These are phyloP conservation scores for Mus spretus DNA, from an alignment of 2,797 vertebrate genomes.

Conservation along the genomic window DNA sequence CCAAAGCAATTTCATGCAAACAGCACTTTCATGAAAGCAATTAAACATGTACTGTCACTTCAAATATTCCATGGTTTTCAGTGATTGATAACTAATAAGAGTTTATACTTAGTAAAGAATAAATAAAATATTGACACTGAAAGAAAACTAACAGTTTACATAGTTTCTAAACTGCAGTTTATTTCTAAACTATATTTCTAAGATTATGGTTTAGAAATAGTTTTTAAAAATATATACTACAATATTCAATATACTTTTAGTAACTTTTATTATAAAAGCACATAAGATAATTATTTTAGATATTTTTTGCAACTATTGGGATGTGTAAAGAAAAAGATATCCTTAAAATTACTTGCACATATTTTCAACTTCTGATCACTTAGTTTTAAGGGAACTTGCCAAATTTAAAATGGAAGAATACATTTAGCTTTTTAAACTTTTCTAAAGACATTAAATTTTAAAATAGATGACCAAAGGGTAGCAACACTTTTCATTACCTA, in stretches of 20 bases:
- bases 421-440: conserved; percentile 67
- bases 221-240: background rate
- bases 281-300: background rate
- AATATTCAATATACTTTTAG: background rate
- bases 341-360: conserved; percentile 6
- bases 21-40: background rate
- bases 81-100: background rate
- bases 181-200: background rate
- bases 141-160: background rate
- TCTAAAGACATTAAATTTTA: conserved; percentile 71
- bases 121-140: background rate
- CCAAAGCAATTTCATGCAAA: background rate
- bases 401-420: conserved; percentile 48
- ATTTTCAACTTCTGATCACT: conserved; percentile 46
- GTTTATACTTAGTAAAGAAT: background rate
- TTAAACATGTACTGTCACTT: background rate
- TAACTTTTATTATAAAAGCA: conserved; percentile 23
- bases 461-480: conserved; percentile 71
- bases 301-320: background rate
- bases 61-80: background rate
- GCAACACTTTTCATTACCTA: conserved; percentile 76
- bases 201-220: background rate
- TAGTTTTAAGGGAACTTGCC: conserved; percentile 60
- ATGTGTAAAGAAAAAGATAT: background rate
- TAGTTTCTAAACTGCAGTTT: background rate